Conservation (phyloP, 2,113 vertebrate species). For the Dunckerocampus dactyliophorus region DNA sequence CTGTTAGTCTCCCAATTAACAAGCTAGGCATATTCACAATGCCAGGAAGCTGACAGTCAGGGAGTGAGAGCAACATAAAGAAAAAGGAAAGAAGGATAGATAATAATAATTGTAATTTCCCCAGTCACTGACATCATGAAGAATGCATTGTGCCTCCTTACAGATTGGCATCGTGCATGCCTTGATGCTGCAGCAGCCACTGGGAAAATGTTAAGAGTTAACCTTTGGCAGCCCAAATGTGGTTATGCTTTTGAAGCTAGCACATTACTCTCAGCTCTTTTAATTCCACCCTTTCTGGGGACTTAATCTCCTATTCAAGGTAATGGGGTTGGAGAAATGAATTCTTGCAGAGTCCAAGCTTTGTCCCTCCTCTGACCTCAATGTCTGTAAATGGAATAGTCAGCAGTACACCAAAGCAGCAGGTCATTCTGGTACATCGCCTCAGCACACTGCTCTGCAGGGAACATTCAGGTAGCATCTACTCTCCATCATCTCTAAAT, state of each 20-base stretch:
- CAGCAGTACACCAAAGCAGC: constrained; percentile 48
- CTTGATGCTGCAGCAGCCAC: constrained; percentile 32
- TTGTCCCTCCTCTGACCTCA: constrained; percentile 57
- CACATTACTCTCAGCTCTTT: constrained; percentile 41
- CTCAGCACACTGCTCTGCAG: constrained; percentile 28
- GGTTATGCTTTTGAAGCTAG: constrained; percentile 44
- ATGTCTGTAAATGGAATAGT: constrained; percentile 68
- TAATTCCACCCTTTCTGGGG: constrained; percentile 50
- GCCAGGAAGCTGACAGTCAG: constrained; percentile 37
- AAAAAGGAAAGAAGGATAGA: constrained; percentile 20
- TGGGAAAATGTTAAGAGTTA: constrained; percentile 62
- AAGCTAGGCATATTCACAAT: constrained; percentile 49
- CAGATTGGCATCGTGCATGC: constrained; percentile 55
- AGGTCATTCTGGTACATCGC: constrained; percentile 49
- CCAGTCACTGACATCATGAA: constrained; percentile 64
- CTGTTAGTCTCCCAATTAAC: constrained; percentile 61
- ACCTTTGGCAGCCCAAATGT: constrained; percentile 51
- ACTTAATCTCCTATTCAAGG: constrained; percentile 66
- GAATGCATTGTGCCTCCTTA: constrained; percentile 46
- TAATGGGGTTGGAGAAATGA: constrained; percentile 60
- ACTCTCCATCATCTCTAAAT: constrained; percentile 46
- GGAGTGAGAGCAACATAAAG: constrained; percentile 5
- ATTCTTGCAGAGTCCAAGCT: constrained; percentile 60
- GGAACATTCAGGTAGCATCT: constrained; percentile 41
- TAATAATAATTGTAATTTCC: constrained; percentile 69